Evolutionary conservation across 1,140 invertebrate species (phyloP).

Genomic region (Cotesia chilonis): DNA sequence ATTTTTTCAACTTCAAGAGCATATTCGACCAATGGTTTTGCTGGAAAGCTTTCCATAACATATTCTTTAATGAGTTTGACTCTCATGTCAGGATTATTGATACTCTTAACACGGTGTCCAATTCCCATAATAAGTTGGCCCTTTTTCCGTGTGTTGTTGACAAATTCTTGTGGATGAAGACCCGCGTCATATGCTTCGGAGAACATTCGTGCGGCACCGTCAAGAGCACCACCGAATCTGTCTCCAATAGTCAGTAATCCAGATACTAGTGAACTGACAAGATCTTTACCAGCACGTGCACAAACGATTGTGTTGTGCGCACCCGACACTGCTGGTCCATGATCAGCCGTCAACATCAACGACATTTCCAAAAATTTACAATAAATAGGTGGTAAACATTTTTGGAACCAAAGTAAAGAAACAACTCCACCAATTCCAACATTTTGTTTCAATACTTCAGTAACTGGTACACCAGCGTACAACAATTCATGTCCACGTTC

Average conservation of each 20-base stretch:
- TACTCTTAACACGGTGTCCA: constrained; percentile 97
- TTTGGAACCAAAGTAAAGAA: constrained; percentile 97
- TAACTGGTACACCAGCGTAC: constrained; percentile 99
- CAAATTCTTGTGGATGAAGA: constrained; percentile 97
- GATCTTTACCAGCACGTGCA: constrained; percentile 97
- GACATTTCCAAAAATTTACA: constrained; percentile 99
- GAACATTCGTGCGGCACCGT: constrained; percentile 96
- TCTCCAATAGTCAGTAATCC: constrained; percentile 98
- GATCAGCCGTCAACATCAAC: constrained; percentile 98
- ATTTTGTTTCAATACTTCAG: constrained; percentile 87
- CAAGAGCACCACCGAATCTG: constrained; percentile 97
- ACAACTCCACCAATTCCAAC: constrained; percentile 98
- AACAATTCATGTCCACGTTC: constrained; percentile 97
- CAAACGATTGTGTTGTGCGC: constrained; percentile 99
- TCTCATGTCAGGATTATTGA: constrained; percentile 99
- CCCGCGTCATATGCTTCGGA: constrained; percentile 94
- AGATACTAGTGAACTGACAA: constrained; percentile 95
- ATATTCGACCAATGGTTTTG: constrained; percentile 91
- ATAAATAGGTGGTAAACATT: constrained; percentile 91
- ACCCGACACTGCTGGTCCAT: constrained; percentile 98
- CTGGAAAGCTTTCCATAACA: constrained; percentile 91
- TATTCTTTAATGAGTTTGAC: constrained; percentile 97
- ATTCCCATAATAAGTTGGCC: constrained; percentile 99
- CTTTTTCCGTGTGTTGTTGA: constrained; percentile 96
- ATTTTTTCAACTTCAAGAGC: constrained; percentile 98